These are phyloP conservation scores for Amniataba percoides DNA, from an alignment of 2,797 vertebrate genomes.

Conservation along the genomic window DNA sequence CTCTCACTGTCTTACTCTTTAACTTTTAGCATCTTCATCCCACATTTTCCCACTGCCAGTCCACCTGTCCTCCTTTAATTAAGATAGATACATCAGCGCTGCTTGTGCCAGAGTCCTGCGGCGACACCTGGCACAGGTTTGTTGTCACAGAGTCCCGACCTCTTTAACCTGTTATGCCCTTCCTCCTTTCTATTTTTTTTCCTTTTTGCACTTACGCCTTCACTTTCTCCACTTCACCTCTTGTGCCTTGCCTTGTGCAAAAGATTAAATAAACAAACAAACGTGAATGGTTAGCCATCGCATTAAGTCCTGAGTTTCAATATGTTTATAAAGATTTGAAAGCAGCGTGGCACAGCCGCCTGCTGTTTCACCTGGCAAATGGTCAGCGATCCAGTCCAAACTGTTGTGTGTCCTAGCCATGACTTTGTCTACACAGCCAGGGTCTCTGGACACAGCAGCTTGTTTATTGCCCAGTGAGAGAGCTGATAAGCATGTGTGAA, in stretches of 20 bases:
- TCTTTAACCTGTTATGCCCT: not conserved
- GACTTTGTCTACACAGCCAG: conserved; percentile 78
- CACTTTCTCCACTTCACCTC: not conserved
- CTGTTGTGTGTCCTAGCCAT: conserved; percentile 71
- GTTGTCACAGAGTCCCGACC: conserved; percentile 12
- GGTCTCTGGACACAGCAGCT: conserved; percentile 43
- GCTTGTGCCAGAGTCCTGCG: conserved; percentile 45
- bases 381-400: conserved; percentile 27
- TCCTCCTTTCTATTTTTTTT: not conserved
- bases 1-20: conserved; percentile 19
- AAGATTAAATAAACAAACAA: conserved; percentile 1
- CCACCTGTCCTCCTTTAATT: conserved; percentile 51
- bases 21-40: conserved; percentile 38
- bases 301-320: not conserved
- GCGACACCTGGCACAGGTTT: conserved; percentile 55
- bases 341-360: conserved; percentile 36
- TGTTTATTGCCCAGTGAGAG: conserved; percentile 61
- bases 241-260: not conserved
- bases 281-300: not conserved
- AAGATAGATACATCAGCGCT: conserved; percentile 41
- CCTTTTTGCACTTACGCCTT: not conserved
- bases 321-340: conserved; percentile 35
- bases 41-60: conserved; percentile 7
- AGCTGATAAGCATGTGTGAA: conserved; percentile 67
- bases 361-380: conserved; percentile 55